Evolutionary conservation across 2,888 invertebrate species (phyloP).

Genomic region (Platypus cylindrus): DNA sequence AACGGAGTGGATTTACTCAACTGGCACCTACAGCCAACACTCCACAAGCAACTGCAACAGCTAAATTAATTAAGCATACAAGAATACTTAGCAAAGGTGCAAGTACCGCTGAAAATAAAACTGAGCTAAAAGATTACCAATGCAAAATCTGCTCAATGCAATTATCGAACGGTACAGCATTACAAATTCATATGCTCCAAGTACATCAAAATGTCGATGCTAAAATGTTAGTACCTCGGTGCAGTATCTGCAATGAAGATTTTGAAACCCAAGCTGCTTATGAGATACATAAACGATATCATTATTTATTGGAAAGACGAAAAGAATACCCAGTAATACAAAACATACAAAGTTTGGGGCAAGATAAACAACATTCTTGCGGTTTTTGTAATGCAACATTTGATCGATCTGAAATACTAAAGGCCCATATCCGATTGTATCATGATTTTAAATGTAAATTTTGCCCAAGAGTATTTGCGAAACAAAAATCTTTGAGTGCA

Average conservation of each 20-base stretch:
- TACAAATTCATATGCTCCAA: slow-evolving; percentile 32
- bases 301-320: slow-evolving; percentile 34
- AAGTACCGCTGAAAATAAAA: no score
- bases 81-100: slow-evolving; percentile 36
- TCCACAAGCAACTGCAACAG: slow-evolving; percentile 1
- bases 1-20: slow-evolving; percentile 25
- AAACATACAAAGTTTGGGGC: slow-evolving; percentile 28
- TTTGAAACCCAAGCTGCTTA: slow-evolving; percentile 49
- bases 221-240: slow-evolving; percentile 29
- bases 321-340: slow-evolving; percentile 19
- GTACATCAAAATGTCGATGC: slow-evolving; percentile 30
- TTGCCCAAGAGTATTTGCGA: slow-evolving; percentile 49
- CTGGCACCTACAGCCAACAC: slow-evolving; percentile 5
- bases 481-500: slow-evolving; percentile 49
- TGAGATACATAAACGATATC: slow-evolving; percentile 42
- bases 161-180: slow-evolving; percentile 29
- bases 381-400: slow-evolving; percentile 50
- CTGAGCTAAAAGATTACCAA: slow-evolving; percentile 18
- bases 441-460: slow-evolving; percentile 48
- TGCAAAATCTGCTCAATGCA: slow-evolving; percentile 25
- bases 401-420: slow-evolving; percentile 47
- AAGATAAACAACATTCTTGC: slow-evolving; percentile 37
- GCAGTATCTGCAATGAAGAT: slow-evolving; percentile 47
- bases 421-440: slow-evolving; percentile 50
- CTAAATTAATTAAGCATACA: slow-evolving; percentile 30